phyloP scores from a whole-genome alignment of 2,888 invertebrate species.

The Volucella inanis region DNA sequence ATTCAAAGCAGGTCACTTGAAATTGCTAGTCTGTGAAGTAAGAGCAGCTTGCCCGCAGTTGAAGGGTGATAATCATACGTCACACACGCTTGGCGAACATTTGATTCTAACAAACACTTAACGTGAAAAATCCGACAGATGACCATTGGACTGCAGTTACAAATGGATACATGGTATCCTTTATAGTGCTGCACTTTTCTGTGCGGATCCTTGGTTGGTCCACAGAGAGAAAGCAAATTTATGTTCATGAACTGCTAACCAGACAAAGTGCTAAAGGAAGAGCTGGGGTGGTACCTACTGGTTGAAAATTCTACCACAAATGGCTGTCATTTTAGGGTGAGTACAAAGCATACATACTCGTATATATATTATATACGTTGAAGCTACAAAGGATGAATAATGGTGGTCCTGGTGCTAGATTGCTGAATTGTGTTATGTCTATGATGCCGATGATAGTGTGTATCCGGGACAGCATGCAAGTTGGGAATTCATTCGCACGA shows the following conservation, averaged over 20 bases:
- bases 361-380: not conserved
- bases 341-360: not conserved
- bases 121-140: conserved; percentile 13
- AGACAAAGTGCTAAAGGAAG: conserved; percentile 23
- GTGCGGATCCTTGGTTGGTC: conserved; percentile 3
- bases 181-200: conserved; percentile 1
- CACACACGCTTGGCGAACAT: conserved; percentile 23
- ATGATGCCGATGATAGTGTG: conserved; percentile 37
- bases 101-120: conserved; percentile 28
- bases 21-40: not conserved
- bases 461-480: conserved; percentile 28
- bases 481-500: conserved; percentile 30
- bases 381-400: conserved; percentile 41
- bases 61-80: conserved; percentile 33
- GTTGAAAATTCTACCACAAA: conserved; percentile 14
- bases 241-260: conserved; percentile 62
- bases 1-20: conserved; percentile 53
- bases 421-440: conserved; percentile 17
- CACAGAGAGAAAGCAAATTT: conserved; percentile 23
- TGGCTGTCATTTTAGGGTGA: not conserved
- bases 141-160: conserved; percentile 18
- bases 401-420: conserved; percentile 1
- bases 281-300: conserved; percentile 4
- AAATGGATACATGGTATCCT: not conserved
- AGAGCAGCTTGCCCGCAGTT: conserved; percentile 16